These are phyloP conservation scores for Onychomys torridus DNA, from an alignment of 2,797 vertebrate genomes.

Conservation along the genomic window DNA sequence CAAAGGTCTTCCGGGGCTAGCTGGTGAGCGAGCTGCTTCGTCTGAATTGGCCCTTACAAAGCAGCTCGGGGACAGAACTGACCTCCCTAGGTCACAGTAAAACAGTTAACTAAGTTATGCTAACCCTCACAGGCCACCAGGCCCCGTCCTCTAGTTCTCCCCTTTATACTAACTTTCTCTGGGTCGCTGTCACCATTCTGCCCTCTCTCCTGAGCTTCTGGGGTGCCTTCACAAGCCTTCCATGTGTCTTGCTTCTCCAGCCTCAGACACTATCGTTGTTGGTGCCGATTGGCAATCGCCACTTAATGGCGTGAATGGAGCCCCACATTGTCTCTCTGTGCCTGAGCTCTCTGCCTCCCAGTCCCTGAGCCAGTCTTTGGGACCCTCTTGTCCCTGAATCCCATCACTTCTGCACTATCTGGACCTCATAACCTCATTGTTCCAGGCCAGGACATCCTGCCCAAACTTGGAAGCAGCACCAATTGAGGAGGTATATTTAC, in stretches of 20 bases:
- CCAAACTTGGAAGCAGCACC: neutral
- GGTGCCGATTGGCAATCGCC: neutral
- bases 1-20: neutral
- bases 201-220: neutral
- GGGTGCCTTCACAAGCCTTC: neutral
- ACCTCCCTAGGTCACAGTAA: neutral
- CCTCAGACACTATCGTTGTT: neutral
- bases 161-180: neutral
- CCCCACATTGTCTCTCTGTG: neutral
- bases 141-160: neutral
- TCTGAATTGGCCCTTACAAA: neutral
- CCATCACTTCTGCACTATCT: neutral
- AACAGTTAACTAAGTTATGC: neutral
- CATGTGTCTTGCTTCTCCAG: neutral
- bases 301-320: neutral
- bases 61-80: neutral
- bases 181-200: neutral
- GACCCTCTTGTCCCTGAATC: neutral
- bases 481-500: neutral
- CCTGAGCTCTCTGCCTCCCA: too few relatives aligned
- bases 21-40: neutral
- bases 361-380: neutral
- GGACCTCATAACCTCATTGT: neutral
- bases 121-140: neutral
- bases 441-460: neutral